Evolutionary conservation across 2,888 invertebrate species (phyloP), one percentile per base, ranked within the genome.

Genomic region (Drosophila phalerata): DNA sequence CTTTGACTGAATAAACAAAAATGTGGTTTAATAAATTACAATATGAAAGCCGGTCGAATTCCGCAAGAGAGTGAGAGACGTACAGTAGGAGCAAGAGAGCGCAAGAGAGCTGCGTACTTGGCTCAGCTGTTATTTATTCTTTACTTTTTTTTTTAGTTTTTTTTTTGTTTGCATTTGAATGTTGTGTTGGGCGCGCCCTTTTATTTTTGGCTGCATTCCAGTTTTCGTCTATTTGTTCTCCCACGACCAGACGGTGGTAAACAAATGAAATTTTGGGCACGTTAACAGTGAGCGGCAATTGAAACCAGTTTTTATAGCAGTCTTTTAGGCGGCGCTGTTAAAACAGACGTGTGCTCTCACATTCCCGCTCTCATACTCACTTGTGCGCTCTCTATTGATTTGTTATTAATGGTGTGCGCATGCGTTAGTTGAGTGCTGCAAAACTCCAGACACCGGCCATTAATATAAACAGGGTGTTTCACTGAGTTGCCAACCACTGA

Each of bases 321-420:
- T 65, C 73, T 73, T 72, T 71, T n/a, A 71, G 77, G 82, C 85
- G 72, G 73, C 83, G 38, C 88, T 84, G 83, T 82, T 82, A 85
- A 73, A 32, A 8, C 15, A 6, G 1, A 5, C 9, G 6, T 34
- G 0, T 22, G 1, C 52, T 62, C 25, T 28, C 19, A 0, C 37
- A 3, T 38, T 17, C 37, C 8, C 37, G 0, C 45, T 28, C 43
- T 57, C 45, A 2, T 45, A 10, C 58, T 34, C 49, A 10, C 55
- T 19, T 17, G n/a, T 9, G 8, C 43, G 42, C 74, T 77, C 72
- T 66, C 53, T 87, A 84, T 84, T 73, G 83, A 84, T 84, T 84
- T 85, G 88, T 85, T 85, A 58, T 85, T 53, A 30, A 51, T 34
- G 68, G 40, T 22, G 45, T 48, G 83, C 84, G 86, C 84, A 83